Base-by-base conservation (phyloP, 2,797 vertebrate genomes). In the Saxicola maurus region DNA sequence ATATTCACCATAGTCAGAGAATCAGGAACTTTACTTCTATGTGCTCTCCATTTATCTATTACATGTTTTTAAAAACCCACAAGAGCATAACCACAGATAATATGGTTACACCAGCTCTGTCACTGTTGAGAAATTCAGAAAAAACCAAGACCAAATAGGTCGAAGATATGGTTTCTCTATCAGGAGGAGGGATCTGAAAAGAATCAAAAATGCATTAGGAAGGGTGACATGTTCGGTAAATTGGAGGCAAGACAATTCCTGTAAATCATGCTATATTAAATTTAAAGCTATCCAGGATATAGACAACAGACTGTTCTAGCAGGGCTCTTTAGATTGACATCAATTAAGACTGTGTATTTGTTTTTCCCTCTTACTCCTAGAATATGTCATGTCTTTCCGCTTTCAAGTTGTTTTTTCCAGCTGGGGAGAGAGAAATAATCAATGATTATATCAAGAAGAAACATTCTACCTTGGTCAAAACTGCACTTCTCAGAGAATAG, bases 251-350 rank as follows among this genome's bases (percentile, higher is more conserved):
- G 69, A 48, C 62, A 86, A 89, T 95, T 94, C 91, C 91, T 52
- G 95, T 94, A 96, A 96, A 78, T 92, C 87, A 64, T 13, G 4
- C 37, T 68, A 73, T 48, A 94, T 95, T 94, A 80, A 93, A 93
- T 96, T 95, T 90, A 87, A 87, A 94, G 55, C 86, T 91, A 62
- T 53, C 52, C 67, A 87, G 89, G 84, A 87, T 86, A 73, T 60
- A 64, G 81, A 81, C 77, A 82, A 52, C 27, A 85, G 74, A 33
- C 61, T 80, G 33, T 67, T 77, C 57, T 71, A 86, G 38, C 61
- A 57, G 37, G 7, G 61, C 78, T 89, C 77, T 84, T 81, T 40
- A 79, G 65, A 77, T 3, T 66, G 59, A 73, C 65, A 79, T 90
- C 76, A 89, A 31, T 91, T 87, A 84, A 68, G 71, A 62, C 23